Percentiles rank a stretch among this genome's conserved stretches.
Evolutionary conservation across 64 coral and sea anemone genomes (phyloP).

Genomic region (Dendronephthya gigantea): DNA sequence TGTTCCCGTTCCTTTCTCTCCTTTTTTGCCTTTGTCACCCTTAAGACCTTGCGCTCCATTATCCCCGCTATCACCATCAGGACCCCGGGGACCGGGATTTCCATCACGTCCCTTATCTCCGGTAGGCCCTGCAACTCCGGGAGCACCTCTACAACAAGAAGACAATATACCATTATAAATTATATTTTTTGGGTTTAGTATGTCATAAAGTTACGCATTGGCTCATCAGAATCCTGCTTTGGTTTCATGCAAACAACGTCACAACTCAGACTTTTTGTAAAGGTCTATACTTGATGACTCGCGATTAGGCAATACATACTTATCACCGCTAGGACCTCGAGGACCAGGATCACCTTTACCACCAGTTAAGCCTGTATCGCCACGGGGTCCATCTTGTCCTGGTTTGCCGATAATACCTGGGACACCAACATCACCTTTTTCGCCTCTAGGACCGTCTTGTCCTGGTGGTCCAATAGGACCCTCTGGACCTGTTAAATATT

Average conservation of each 20-base stretch:
- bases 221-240: too few relatives aligned
- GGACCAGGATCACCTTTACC: background rate
- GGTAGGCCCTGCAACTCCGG: slow-evolving; percentile 39
- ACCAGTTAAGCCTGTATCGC: slow-evolving; percentile 15
- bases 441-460: background rate
- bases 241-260: too few relatives aligned
- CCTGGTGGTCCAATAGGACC: background rate
- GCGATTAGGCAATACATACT: background rate
- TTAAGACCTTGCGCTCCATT: slow-evolving; percentile 29
- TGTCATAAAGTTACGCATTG: too few relatives aligned
- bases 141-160: background rate
- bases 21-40: slow-evolving; percentile 41
- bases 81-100: slow-evolving; percentile 2
- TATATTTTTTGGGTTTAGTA: too few relatives aligned
- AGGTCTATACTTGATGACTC: background rate
- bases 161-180: background rate
- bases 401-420: slow-evolving; percentile 1
- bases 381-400: slow-evolving; percentile 33
- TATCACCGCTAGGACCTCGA: background rate
- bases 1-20: slow-evolving; percentile 10
- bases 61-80: slow-evolving; percentile 2
- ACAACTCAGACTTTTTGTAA: background rate
- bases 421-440: slow-evolving; percentile 23
- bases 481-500: background rate
- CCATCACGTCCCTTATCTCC: slow-evolving; percentile 16